A percentile compares a stretch with the other conserved stretches of the same genome.
Evolutionary conservation across 2,888 invertebrate species (phyloP).

Genomic region (Muscina levida): DNA sequence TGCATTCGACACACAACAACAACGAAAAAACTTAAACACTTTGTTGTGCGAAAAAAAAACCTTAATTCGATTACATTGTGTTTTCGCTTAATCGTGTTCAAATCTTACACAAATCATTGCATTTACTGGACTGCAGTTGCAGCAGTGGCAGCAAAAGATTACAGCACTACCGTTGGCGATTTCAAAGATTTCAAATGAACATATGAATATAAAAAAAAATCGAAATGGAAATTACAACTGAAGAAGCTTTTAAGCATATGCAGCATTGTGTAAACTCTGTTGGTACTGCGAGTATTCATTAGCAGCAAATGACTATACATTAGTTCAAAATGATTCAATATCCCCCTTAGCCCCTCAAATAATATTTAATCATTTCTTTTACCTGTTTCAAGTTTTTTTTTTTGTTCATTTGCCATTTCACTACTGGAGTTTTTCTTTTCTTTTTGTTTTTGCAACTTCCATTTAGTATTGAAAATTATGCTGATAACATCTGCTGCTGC

Average conservation of each 20-base stretch:
- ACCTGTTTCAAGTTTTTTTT: constrained; percentile 10
- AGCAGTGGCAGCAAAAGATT: neutral
- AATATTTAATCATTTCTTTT: constrained; percentile 6
- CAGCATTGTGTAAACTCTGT: too few species aligned
- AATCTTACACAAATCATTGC: constrained; percentile 19
- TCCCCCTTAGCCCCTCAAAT: too few species aligned
- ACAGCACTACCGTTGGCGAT: too few species aligned
- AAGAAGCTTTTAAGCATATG: too few species aligned
- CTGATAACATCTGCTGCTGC: constrained; percentile 5
- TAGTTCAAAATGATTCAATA: neutral
- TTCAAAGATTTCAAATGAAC: too few species aligned
- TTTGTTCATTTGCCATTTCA: constrained; percentile 1
- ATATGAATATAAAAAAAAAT: too few species aligned
- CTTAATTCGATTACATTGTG: neutral
- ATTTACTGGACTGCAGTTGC: constrained; percentile 18
- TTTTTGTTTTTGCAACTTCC: constrained; percentile 25
- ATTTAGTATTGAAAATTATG: constrained; percentile 26
- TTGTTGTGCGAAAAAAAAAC: neutral
- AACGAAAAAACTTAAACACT: neutral
- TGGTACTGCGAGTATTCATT: too few species aligned
- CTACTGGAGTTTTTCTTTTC: neutral
- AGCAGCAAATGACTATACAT: neutral
- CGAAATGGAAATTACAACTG: too few species aligned
- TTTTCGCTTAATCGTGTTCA: neutral
- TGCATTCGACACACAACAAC: constrained; percentile 9